These are phyloP conservation scores for Hepsetus odoe DNA, from an alignment of 2,113 vertebrate genomes.

Conservation along the genomic window DNA sequence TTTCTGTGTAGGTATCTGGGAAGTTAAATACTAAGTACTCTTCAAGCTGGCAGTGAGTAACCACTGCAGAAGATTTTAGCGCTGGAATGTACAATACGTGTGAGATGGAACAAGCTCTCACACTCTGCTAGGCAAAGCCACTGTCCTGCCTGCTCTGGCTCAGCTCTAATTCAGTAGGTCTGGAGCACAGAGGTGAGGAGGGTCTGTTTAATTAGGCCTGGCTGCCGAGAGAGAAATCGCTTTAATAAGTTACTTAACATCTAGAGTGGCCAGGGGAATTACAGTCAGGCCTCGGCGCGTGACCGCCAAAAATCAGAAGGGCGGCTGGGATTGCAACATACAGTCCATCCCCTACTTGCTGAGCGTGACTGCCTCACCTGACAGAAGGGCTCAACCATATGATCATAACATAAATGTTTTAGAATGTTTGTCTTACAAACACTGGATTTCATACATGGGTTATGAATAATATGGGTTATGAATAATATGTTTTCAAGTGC, in stretches of 20 bases:
- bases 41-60: not conserved
- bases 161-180: conserved; percentile 25
- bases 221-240: conserved; percentile 43
- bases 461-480: too few species aligned
- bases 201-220: conserved; percentile 54
- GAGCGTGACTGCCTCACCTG: not conserved
- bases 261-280: conserved; percentile 37
- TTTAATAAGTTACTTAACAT: conserved; percentile 60
- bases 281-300: conserved; percentile 38
- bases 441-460: too few species aligned
- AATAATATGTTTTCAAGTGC: too few species aligned
- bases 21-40: not conserved
- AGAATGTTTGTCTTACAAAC: too few species aligned
- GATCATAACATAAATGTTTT: not conserved
- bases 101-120: not conserved
- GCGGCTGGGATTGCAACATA: not conserved
- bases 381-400: not conserved
- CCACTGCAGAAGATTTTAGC: not conserved
- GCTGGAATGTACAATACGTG: not conserved
- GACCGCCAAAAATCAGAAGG: conserved; percentile 42
- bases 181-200: conserved; percentile 34
- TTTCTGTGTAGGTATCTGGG: not conserved
- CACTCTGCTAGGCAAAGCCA: conserved; percentile 14
- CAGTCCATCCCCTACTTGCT: not conserved
- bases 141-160: not conserved